Conservation (phyloP, 1,140 invertebrate species). For the Drosophila melanica region DNA sequence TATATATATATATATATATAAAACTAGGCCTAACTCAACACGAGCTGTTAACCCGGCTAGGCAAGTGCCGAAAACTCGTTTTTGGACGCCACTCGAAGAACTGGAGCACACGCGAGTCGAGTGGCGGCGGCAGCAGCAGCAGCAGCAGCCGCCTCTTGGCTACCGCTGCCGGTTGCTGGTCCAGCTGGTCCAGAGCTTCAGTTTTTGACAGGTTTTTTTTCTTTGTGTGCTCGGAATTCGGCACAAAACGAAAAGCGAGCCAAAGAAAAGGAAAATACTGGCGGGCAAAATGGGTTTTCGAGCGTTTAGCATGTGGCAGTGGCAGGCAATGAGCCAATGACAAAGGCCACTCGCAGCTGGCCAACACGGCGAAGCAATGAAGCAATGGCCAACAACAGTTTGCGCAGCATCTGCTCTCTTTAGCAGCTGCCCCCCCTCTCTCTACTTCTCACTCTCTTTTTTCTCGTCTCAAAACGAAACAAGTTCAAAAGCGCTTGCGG, state of each 20-base stretch:
- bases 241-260: slow-evolving; percentile 12
- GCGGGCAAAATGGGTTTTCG: slow-evolving; percentile 16
- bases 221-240: slow-evolving; percentile 2
- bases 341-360: slow-evolving; percentile 1
- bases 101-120: slow-evolving; percentile 38
- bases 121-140: too few relatives aligned
- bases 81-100: slow-evolving; percentile 39
- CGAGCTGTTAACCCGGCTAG: slow-evolving; percentile 26
- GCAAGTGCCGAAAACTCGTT: slow-evolving; percentile 54
- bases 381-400: slow-evolving; percentile 9
- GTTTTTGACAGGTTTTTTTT: slow-evolving; percentile 4
- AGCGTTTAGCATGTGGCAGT: slow-evolving; percentile 40
- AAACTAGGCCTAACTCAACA: slow-evolving; percentile 47
- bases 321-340: slow-evolving; percentile 29
- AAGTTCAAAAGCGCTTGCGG: slow-evolving; percentile 63
- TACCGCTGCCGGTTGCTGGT: background rate
- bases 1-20: background rate
- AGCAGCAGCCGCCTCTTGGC: slow-evolving; percentile 5
- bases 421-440: too few relatives aligned
- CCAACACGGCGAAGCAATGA: slow-evolving; percentile 1
- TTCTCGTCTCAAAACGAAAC: slow-evolving; percentile 15
- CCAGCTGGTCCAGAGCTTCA: slow-evolving; percentile 7
- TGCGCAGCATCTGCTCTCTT: slow-evolving; percentile 31
- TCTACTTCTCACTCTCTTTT: too few relatives aligned
- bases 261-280: slow-evolving; percentile 34